phyloP scores from a whole-genome alignment of 2,888 invertebrate genomes.

The Trisateles emortualis region DNA sequence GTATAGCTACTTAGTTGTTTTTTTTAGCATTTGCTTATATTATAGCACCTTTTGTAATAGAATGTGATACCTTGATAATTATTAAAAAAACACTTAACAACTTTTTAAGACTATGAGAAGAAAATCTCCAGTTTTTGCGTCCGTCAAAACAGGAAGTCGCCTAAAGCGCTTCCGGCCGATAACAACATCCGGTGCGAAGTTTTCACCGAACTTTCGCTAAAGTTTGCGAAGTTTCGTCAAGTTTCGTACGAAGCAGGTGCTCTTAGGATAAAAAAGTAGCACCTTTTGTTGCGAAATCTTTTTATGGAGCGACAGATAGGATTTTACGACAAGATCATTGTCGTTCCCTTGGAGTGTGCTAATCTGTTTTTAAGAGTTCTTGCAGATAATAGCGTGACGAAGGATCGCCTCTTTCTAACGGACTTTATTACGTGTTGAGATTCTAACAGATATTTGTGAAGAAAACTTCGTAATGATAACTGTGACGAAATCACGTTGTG shows the following conservation, averaged over 20 bases:
- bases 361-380: slow-evolving; percentile 52
- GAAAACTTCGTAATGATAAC: slow-evolving; percentile 19
- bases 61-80: slow-evolving; percentile 13
- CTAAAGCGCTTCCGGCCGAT: slow-evolving; percentile 86
- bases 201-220: slow-evolving; percentile 64
- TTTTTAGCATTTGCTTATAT: neutral
- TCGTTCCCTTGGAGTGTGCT: slow-evolving; percentile 43
- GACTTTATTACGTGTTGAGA: slow-evolving; percentile 42
- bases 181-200: slow-evolving; percentile 83
- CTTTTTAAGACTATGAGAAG: slow-evolving; percentile 33
- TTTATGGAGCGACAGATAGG: slow-evolving; percentile 62
- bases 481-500: neutral
- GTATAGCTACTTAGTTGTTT: too few relatives aligned
- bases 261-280: slow-evolving; percentile 79
- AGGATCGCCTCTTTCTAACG: slow-evolving; percentile 29
- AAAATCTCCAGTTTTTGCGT: slow-evolving; percentile 56
- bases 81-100: slow-evolving; percentile 27
- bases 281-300: slow-evolving; percentile 65
- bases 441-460: slow-evolving; percentile 16
- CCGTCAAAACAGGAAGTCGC: slow-evolving; percentile 84
- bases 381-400: slow-evolving; percentile 47
- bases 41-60: neutral
- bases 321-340: slow-evolving; percentile 51
- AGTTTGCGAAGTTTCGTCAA: slow-evolving; percentile 53
- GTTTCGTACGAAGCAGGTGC: slow-evolving; percentile 77